Base-by-base conservation (phyloP, 2,888 invertebrate genomes). In the Brachylomia viminalis region DNA sequence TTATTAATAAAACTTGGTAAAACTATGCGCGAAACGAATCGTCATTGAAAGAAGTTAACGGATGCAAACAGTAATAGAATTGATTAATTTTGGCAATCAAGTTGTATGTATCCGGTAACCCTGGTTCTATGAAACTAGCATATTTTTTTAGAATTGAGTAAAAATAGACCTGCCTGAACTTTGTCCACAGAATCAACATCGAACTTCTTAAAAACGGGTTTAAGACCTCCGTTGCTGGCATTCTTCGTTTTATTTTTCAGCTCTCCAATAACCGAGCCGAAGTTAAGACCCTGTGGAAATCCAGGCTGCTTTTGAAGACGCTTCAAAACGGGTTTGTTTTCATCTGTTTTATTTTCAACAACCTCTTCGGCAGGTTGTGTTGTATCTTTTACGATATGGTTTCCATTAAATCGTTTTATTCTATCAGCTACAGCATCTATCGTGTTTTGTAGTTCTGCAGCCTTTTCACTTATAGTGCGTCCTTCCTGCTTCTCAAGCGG, bases 191-290 rank as follows among this genome's bases (percentile, higher is more conserved):
- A 83, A 83, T 94, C 95, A 52, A 90, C 81, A 79, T 95, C 95
- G 78, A 96, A 96, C 86, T 96, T 96, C 90, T 93, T 95, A 86
- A 96, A 96, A 67, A 96, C 96, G 4, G 96, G 96, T 87, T 96
- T 96, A 38, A 95, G 87, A 65, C 93, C 93, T 17, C 94, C 95
- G 76, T 93, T 94, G 77, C 89, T 90, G 13, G 91, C 90, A 80
- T 95, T 95, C 78, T 92, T 93, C 2, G 96, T 96, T 91, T 95
- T 96, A 79, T 91, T 93, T 86, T 95, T 96, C 79, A 96, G 87
- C 85, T 96, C 96, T 58, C 96, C 96, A 73, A 96, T 96, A 33
- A 96, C 94, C 47, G 96, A 96, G 71, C 96, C 96, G 77, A 96
- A 96, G 85, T 95, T 95, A 17, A 96, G 88, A 47, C 94, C 94